Evolutionary conservation across 2,113 vertebrate genomes (phyloP).

Genomic region (Chaetodon trifascialis): DNA sequence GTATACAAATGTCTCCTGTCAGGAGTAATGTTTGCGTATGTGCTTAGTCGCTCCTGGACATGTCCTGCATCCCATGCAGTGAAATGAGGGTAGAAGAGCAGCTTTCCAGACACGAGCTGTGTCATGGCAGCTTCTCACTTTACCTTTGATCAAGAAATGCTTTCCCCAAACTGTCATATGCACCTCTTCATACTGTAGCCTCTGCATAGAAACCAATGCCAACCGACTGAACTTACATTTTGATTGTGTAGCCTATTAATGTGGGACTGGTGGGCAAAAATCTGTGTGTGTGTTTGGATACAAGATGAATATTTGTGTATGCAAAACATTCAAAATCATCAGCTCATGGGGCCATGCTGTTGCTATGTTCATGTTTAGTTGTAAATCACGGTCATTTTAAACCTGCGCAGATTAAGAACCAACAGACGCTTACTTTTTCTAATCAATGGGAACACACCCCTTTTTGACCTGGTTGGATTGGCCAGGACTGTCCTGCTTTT

Average conservation of each 20-base stretch:
- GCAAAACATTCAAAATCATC: not conserved
- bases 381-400: not conserved
- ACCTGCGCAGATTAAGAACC: not conserved
- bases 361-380: not conserved
- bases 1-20: not conserved
- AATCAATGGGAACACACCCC: not conserved
- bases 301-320: not conserved
- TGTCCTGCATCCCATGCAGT: not conserved
- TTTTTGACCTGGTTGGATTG: not conserved
- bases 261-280: not conserved
- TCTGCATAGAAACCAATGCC: not conserved
- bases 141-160: constrained; percentile 33
- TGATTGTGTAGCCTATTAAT: not conserved
- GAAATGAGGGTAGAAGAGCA: constrained; percentile 4
- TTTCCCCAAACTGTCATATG: constrained; percentile 13
- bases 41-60: not conserved
- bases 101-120: not conserved
- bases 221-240: not conserved
- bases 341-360: not conserved
- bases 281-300: not conserved
- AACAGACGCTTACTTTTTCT: not conserved
- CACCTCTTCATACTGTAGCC: not conserved
- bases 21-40: not conserved
- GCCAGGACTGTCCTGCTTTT: not conserved
- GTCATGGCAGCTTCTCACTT: constrained; percentile 20